Evolutionary conservation across 64 coral and sea anemone genomes (phyloP), one percentile per base, ranked within the genome.

Genomic region (Acropora tenuis): DNA sequence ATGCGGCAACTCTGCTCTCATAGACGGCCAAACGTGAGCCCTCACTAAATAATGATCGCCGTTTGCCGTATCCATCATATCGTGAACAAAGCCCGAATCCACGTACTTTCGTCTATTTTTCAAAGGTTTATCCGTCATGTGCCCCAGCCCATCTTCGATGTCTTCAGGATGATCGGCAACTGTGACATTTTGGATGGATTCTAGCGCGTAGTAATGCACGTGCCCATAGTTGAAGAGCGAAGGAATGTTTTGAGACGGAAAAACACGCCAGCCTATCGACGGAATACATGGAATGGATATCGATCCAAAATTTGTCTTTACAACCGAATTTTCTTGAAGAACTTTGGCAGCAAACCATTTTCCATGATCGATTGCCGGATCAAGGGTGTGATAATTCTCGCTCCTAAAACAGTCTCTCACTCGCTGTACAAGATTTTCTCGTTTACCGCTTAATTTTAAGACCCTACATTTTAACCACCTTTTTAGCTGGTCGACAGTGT

Each of bases 401-500:
- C 49, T 59, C 80, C 30, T 60, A 5, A 79, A 17, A 55, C 77
- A 48, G 45, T 79, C 45, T 73, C 68, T 87, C 30, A 88, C 86
- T 19, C 86, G 86, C 68, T 43, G 47, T 65, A 78, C 8, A 50
- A 78, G 60, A 89, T 89, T 75, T 50, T 43, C 47, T 65, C 76
- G 73, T 78, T 89, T 89, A 60, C 87, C 87, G 47, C 83, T 43
- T 86, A 69, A 50, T 86, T 86, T 86, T 72, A 86, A 46, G 59
- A 40, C 83, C 44, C 83, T 71, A 43, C 83, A 86, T 69, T 86
- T 86, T 20, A 86, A 86, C 83, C 83, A 86, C 18, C 83, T 65
- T 71, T 86, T 86, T 43, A 86, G 59, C 59, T 86, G 63, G 42
- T 68, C 59, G n/a, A 69, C 59, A 69, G 83, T 86, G 59, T 86